Evolutionary conservation across 2,888 invertebrate species (phyloP), one percentile per base, ranked within the genome.

Genomic region (Drosophila quasianomalipes): DNA sequence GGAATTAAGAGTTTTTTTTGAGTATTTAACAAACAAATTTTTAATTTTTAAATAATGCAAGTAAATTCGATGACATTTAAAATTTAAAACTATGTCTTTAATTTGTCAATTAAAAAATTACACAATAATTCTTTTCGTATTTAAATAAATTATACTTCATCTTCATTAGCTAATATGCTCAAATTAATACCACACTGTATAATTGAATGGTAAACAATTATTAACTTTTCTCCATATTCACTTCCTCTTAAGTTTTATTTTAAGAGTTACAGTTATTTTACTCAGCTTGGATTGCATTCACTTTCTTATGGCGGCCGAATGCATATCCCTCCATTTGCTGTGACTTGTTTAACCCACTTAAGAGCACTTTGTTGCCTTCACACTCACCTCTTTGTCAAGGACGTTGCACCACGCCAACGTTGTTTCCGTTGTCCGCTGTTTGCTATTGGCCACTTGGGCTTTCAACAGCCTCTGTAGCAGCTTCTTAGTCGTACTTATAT

Each of bases 351-450:
- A 78, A 74, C 79, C 68, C 55, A 78, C 67, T 81, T 81, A 70
- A 63, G 41, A 39, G 47, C 41, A 52, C 53, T 67, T 70, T 77
- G 70, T 67, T 47, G 78, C 90, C 85, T 74, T 87, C 72, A 77
- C 85, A 89, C 85, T 85, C 81, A 85, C 85, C 85, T 85, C 67
- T 80, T 77, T 73, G 81, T 90, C 90, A 85, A 85, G 85, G 85
- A 85, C 85, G 85, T 73, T 82, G 78, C 67, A 79, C 81, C 65
- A 79, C 78, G 78, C 64, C 64, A 74, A 68, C 70, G 65, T 57
- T 76, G 65, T 49, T 75, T 35, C 26, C 16, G 26, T 7, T 39
- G 26, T 76, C 57, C 66, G 70, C 54, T 74, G 47, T 62, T 72
- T 68, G 59, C 76, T 64, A 52, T 66, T 37, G 53, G 68, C 70